phyloP scores from a whole-genome alignment of 1,140 invertebrate genomes.

The Drosophila orosa region DNA sequence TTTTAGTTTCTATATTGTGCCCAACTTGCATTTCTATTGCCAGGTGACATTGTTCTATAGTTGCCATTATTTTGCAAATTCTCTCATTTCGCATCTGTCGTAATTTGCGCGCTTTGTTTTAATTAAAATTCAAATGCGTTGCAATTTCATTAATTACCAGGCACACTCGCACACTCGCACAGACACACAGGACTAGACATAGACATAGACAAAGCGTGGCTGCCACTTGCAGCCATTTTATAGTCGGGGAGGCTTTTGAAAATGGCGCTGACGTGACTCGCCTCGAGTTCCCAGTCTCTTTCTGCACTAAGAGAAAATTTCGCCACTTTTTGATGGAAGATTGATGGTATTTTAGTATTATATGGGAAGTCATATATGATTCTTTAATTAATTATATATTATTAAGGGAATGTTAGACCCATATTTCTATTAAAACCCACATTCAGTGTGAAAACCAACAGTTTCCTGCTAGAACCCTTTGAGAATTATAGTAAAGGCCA shows the following conservation, averaged over 20 bases:
- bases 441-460: neutral
- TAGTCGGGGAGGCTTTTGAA: slow-evolving; percentile 69
- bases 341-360: too few relatives aligned
- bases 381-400: neutral
- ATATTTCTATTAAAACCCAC: neutral
- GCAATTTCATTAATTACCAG: slow-evolving; percentile 83
- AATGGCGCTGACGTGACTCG: slow-evolving; percentile 75
- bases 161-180: slow-evolving; percentile 33
- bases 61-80: slow-evolving; percentile 8
- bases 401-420: rapidly evolving
- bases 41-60: slow-evolving; percentile 10
- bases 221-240: slow-evolving; percentile 78
- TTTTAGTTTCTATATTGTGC: too few relatives aligned
- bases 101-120: slow-evolving; percentile 80
- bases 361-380: neutral
- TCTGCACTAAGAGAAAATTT: neutral
- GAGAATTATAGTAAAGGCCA: neutral
- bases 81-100: slow-evolving; percentile 36
- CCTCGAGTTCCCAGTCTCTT: slow-evolving; percentile 12
- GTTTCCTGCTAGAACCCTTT: neutral
- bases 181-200: slow-evolving; percentile 15
- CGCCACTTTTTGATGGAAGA: rapidly evolving
- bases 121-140: slow-evolving; percentile 83
- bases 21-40: neutral
- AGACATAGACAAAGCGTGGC: slow-evolving; percentile 25